phyloP scores from a whole-genome alignment of 2,888 invertebrate species.

The Lithophane ornitopus region DNA sequence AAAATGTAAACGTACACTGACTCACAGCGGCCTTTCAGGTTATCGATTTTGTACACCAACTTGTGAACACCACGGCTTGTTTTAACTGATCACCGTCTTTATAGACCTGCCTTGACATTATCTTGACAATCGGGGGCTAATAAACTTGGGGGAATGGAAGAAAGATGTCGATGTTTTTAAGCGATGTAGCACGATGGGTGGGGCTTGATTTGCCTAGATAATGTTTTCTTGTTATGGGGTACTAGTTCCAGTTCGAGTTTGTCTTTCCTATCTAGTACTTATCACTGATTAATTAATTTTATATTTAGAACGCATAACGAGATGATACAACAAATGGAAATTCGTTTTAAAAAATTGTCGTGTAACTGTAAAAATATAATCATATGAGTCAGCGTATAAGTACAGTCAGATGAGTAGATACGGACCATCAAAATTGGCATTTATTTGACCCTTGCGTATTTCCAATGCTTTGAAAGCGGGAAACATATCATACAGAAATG shows the following conservation, averaged over 20 bases:
- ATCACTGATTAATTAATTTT: not conserved
- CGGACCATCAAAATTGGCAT: conserved; percentile 13
- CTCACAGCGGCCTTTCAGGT: conserved; percentile 50
- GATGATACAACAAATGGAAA: not conserved
- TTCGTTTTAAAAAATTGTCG: no score
- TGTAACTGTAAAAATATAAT: not conserved
- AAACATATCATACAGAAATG: conserved; percentile 7
- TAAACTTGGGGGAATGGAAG: conserved; percentile 35
- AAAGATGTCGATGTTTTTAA: conserved; percentile 41
- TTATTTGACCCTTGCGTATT: not conserved
- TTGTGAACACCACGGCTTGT: conserved; percentile 43
- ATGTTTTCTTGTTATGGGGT: not conserved
- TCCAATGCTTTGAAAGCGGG: not conserved
- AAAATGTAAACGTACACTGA: conserved; percentile 43
- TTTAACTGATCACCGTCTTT: conserved; percentile 60
- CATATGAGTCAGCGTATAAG: not conserved
- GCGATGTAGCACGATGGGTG: not conserved
- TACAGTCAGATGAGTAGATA: not conserved
- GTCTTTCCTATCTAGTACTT: not conserved
- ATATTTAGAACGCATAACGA: not conserved
- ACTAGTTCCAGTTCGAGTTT: not conserved
- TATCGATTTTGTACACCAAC: conserved; percentile 63
- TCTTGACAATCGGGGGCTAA: conserved; percentile 31
- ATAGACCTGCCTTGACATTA: conserved; percentile 55
- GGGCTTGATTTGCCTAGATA: not conserved